Evolutionary conservation across 2,888 invertebrate species (phyloP), one percentile per base, ranked within the genome.

Genomic region (Trachelus tabidus): DNA sequence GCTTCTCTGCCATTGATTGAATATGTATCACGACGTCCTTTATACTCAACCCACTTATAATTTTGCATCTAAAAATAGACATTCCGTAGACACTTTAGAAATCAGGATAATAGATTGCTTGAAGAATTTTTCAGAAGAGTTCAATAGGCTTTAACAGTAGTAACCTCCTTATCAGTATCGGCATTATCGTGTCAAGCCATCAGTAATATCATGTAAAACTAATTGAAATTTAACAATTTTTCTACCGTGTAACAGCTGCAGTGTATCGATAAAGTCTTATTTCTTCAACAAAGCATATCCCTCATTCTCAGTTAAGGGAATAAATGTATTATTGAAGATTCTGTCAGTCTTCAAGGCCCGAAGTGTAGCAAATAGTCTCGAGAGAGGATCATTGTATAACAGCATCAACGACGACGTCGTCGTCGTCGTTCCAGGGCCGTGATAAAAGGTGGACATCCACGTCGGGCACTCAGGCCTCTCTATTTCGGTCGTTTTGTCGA

Each of bases 301-400:
- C 9, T 23, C 56, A 9, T 56, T 56, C 56, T 23, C 56, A 6
- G 23, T 56, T 23, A 56, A 23, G 56, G 15, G 15, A 56, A 56
- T 56, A 56, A 56, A 23, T 56, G 23, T 56, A 23, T 56, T 9
- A 56, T 56, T 56, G 56, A 56, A 56, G 23, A 15, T 2, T 4
- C 40, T 23, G 56, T 2, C 56, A 23, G 56, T 56, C 9, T 23
- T 23, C 23, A 56, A 56, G 56, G 56, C 56, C 56, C 56, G 9
- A 56, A 56, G 56, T 56, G 56, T 56, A 56, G 6, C 23, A 56
- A 56, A 56, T 23, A 23, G 56, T 56, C 56, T 56, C 23, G 9
- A 56, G 56, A 56, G 9, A 23, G 56, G 9, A 73, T 78, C 76
- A 75, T 85, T 85, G 84, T 84, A 83, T 84, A 84, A 85, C 82